Base-by-base conservation (phyloP, 2,113 vertebrate genomes). In the Coryphaenoides rupestris region DNA sequence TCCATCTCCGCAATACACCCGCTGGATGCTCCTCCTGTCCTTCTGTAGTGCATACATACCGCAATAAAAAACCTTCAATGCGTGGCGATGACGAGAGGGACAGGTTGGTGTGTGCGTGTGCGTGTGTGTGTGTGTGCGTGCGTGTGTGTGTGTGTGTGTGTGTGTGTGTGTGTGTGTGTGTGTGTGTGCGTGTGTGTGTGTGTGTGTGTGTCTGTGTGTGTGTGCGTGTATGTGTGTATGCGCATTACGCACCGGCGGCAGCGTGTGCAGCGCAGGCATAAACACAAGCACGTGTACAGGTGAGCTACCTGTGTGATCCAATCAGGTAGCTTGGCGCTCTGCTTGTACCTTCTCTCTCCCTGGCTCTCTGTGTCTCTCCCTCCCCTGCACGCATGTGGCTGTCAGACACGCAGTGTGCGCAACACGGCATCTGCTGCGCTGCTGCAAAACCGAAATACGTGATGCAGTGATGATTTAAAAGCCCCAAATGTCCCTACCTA, bases 251-350 rank as follows among this genome's bases (percentile, higher is more conserved):
- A 53, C 50, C 17, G 4, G n/a, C n/a, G n/a, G n/a, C n/a, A n/a
- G n/a, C n/a, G n/a, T n/a, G n/a, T n/a, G n/a, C 9, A 17, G 52
- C 52, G 0, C 55, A 33, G 23, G 17, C 23, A 28, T 9, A 23
- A 21, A 58, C 66, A 33, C 66, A 62, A 22, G 69, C 65, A 83
- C 82, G 79, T 81, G 78, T 1, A 62, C 81, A 86, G 85, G 87
- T 88, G 68, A 66, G 23, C 60, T 73, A 83, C 83, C 78, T 84
- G 86, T 69, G 56, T 16, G 60, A 74, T 66, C 66, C 65, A 77
- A 70, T 78, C 73, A 82, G 68, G 45, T 33, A 55, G 19, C 47
- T 58, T 5, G 22, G 49, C 57, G 65, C 65, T 12, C 57, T 2
- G 19, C 45, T 60, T 40, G 49, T 21, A 66, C 16, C 12, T 26